These are phyloP conservation scores for Metaphire vulgaris DNA, from an alignment of 1,140 invertebrate species.

Conservation along the genomic window DNA sequence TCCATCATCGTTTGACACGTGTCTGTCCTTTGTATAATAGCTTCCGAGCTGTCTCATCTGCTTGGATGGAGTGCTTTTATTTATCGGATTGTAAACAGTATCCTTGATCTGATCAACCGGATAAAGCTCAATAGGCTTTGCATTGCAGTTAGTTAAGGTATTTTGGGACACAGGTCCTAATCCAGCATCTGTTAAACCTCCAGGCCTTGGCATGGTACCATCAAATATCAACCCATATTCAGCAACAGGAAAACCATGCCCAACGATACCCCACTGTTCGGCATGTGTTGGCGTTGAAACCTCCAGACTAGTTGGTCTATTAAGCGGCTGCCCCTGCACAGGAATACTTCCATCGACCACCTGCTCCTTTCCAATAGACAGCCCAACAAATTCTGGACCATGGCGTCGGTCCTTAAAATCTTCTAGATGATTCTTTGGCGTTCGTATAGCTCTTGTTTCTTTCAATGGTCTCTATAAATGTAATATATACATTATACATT, in stretches of 20 bases:
- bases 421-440: constrained; percentile 18
- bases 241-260: not conserved
- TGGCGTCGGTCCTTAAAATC: constrained; percentile 18
- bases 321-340: constrained; percentile 50
- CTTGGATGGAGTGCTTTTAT: too few relatives aligned
- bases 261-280: constrained; percentile 24
- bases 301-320: constrained; percentile 70
- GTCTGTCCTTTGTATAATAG: too few relatives aligned
- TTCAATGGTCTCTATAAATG: not conserved
- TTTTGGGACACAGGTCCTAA: not conserved
- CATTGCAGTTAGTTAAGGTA: not conserved
- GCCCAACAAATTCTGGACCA: constrained; percentile 18
- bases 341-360: not conserved
- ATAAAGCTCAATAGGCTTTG: too few relatives aligned
- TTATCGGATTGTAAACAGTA: too few relatives aligned
- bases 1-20: not conserved
- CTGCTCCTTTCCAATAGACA: not conserved
- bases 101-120: too few relatives aligned
- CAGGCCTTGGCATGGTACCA: not conserved
- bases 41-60: too few relatives aligned
- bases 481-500: not conserved
- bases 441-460: constrained; percentile 8
- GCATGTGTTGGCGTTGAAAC: constrained; percentile 47
- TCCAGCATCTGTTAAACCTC: not conserved
- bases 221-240: not conserved